phyloP scores from a whole-genome alignment of 2,888 invertebrate species.

The Brachyopa scutellaris region DNA sequence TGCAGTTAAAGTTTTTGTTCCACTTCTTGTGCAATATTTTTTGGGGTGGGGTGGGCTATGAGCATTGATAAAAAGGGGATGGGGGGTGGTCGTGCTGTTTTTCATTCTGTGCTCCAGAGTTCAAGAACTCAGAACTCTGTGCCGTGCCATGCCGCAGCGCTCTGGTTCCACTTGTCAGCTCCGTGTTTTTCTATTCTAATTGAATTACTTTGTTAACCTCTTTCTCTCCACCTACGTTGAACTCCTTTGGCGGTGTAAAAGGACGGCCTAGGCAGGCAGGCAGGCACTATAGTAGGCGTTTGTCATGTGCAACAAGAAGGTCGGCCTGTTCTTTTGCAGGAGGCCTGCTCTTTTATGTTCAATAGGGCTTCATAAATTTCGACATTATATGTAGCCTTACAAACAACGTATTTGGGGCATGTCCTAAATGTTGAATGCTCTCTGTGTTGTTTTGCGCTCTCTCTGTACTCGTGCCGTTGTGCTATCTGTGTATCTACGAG shows the following conservation, averaged over 20 bases:
- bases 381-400: constrained; percentile 31
- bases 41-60: too few relatives aligned
- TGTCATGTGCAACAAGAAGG: constrained; percentile 25
- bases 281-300: constrained; percentile 14
- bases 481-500: neutral
- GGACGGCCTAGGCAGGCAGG: neutral
- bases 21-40: constrained; percentile 24
- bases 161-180: constrained; percentile 69
- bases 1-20: constrained; percentile 70
- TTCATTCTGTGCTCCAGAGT: too few relatives aligned
- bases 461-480: neutral
- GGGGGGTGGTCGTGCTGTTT: too few relatives aligned
- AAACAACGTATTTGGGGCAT: constrained; percentile 30
- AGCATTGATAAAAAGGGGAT: too few relatives aligned
- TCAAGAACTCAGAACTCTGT: too few relatives aligned
- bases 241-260: constrained; percentile 6
- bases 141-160: too few relatives aligned
- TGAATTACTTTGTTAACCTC: constrained; percentile 66
- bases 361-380: constrained; percentile 65
- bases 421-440: constrained; percentile 45
- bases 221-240: neutral
- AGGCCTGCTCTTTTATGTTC: constrained; percentile 59
- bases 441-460: neutral
- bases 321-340: constrained; percentile 3
- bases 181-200: constrained; percentile 66